These are phyloP conservation scores for Spongilla lacustris DNA, from an alignment of 37 sponge, comb jelly and placozoan species.

Conservation along the genomic window DNA sequence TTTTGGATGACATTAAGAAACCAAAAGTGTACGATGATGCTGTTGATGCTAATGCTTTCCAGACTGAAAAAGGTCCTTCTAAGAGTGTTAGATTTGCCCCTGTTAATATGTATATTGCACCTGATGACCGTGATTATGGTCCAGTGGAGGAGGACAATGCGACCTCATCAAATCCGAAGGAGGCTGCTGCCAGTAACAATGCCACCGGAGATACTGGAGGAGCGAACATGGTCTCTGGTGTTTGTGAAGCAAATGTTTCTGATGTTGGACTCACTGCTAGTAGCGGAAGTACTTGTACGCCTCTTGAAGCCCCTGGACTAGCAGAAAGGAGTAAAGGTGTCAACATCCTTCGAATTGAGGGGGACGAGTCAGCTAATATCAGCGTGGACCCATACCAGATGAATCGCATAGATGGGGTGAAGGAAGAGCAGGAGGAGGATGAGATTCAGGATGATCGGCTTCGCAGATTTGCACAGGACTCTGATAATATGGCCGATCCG, in stretches of 20 bases:
- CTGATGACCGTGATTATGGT: background rate
- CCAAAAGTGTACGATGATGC: conserved; percentile 22
- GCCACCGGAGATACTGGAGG: background rate
- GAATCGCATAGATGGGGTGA: background rate
- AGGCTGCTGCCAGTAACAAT: background rate
- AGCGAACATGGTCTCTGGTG: background rate
- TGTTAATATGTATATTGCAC: conserved; percentile 24
- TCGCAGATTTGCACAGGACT: conserved; percentile 3
- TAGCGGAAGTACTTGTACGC: too few species aligned
- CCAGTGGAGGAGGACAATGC: background rate
- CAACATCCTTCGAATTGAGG: background rate
- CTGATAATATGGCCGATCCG: background rate
- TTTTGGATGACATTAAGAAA: conserved; percentile 57
- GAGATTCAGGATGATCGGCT: conserved; percentile 22
- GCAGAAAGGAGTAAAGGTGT: background rate
- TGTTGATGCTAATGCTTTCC: conserved; percentile 31
- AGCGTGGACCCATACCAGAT: background rate
- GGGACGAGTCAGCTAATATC: too few species aligned
- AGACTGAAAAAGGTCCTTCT: conserved; percentile 32
- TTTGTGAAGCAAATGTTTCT: background rate
- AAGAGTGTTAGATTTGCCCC: conserved; percentile 42
- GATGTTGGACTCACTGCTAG: background rate
- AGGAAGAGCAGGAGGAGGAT: background rate
- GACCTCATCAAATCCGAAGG: background rate
- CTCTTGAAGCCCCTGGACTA: background rate